Base-by-base conservation (phyloP, 2,888 invertebrate genomes). In the Laspeyria flexula region DNA sequence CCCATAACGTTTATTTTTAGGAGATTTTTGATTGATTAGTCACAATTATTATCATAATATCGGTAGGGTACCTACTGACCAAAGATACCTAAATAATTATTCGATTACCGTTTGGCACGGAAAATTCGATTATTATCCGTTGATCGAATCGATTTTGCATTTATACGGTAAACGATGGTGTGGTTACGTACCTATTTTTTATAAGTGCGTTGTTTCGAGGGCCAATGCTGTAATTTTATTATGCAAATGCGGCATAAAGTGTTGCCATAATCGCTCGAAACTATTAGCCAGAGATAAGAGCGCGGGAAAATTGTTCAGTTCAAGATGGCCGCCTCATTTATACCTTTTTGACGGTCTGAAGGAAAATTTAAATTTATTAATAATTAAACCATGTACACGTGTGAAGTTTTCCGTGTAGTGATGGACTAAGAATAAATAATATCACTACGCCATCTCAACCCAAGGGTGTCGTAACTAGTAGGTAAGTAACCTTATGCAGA, bases 231-330 rank as follows among this genome's bases (percentile, higher is more conserved):
- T 89, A 91, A 91, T 92, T 91, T 89, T 87, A 91, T 92, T 92
- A 91, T 90, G 91, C 90, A 91, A 92, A 92, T 90, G 83, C 71
- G 65, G 82, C 76, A 79, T 90, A 88, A 91, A 88, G 90, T 91
- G 91, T 90, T 90, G 86, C 86, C 81, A 76, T 89, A 88, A 91
- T 90, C 82, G 83, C 75, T 86, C 76, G 82, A 85, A 88, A 83
- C 61, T 65, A 67, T 61, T 63, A 66, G 51, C 71, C 70, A 70
- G 76, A 73, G 80, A 79, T 77, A 81, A 81, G 75, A 73, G 67
- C 75, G 70, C 75, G 73, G 73, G 67, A 81, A 76, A 79, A 81
- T 79, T 73, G 73, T 72, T 73, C 66, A 71, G 72, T 59, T 73
- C 71, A 81, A 80, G 79, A 81, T 76, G 72, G 74, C 71, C 71